Base-by-base conservation (phyloP, 2,797 vertebrate species). In the Dallia pectoralis region DNA sequence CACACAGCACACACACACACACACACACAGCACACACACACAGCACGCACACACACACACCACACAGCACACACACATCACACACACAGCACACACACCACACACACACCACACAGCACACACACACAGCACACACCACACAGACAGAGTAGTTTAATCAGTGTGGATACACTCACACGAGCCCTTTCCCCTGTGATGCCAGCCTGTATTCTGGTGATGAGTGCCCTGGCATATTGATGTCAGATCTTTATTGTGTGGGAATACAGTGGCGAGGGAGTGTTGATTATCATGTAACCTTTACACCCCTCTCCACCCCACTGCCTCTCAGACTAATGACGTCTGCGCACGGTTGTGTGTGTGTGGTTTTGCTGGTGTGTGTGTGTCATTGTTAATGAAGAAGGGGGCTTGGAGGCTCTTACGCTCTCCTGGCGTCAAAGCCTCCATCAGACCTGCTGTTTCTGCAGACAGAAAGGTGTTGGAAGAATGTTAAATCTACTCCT, bases 221-320 rank as follows among this genome's bases (percentile, higher is more conserved):
- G 84, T 82, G 79, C 82, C 27, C 70, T 83, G 85, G 84, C 83
- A 87, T 87, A 87, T 84, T 86, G 84, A 88, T 89, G 86, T 83
- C 85, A 86, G 78, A 78, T 79, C 86, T 89, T 87, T 88, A 87
- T 84, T 86, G 84, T 87, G 80, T 85, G 84, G 88, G 84, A 87
- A 86, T 85, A 83, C 49, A 44, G 85, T 19, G 56, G 80, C 82
- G 80, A 73, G 77, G 72, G 81, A 81, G 81, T 80, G 81, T 86
- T 90, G 84, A 88, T 87, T 85, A 87, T 87, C 80, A 83, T 66
- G 68, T 85, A 87, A 89, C 85, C 81, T 84, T 83, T 82, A 74
- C 79, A 80, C 83, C 85, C 76, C 59, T 78, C 67, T 76, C 71
- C 74, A 66, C 79, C 81, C 81, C 79, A 1, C 75, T 85, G 74